These are phyloP conservation scores for Natrix natrix DNA, from an alignment of 2,797 vertebrate genomes.

Conservation along the genomic window DNA sequence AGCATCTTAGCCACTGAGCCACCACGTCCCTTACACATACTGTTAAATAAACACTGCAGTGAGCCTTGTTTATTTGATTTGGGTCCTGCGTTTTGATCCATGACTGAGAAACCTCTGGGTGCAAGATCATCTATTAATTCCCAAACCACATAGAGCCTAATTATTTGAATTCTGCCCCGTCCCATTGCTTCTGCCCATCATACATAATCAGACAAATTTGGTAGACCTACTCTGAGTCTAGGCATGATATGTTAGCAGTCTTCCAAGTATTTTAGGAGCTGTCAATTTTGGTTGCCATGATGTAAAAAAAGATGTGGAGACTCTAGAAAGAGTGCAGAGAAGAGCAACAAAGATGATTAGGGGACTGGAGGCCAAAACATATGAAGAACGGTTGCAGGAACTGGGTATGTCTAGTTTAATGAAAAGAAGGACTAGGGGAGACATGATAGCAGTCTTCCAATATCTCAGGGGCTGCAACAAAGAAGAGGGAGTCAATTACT, in stretches of 20 bases:
- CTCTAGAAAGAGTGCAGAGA: no score
- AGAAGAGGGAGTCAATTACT: not conserved
- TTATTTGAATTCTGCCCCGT: not conserved
- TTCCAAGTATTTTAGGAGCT: no score
- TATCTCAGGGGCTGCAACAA: no score
- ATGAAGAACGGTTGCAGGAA: no score
- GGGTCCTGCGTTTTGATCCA: not conserved
- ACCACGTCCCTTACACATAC: not conserved
- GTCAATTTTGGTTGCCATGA: not conserved
- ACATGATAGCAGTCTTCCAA: no score
- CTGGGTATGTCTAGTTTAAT: no score
- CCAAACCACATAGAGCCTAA: not conserved
- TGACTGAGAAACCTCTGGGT: not conserved
- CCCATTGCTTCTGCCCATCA: not conserved
- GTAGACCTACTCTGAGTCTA: not conserved
- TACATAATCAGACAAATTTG: not conserved
- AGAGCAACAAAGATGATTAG: no score
- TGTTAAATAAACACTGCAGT: not conserved
- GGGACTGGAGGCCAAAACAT: no score
- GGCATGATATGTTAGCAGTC: no score
- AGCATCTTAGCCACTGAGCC: no score
- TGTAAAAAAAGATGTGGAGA: no score
- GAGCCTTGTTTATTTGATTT: not conserved
- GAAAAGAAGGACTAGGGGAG: no score
- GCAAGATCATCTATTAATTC: not conserved